Conservation (phyloP, 1,140 invertebrate genomes). For the Nasonia longicornis region DNA sequence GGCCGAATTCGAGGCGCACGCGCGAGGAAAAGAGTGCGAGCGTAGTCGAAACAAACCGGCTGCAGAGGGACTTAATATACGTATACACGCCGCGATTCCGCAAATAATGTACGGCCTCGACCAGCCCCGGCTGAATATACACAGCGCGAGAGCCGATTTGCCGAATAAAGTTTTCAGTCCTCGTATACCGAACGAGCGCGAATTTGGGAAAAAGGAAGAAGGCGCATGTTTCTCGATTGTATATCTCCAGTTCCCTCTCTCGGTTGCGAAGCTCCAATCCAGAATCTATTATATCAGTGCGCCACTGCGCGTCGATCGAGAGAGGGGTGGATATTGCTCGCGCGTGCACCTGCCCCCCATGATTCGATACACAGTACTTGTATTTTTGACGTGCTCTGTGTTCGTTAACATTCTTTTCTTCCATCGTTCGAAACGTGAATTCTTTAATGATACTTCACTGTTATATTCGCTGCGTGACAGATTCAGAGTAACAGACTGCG, state of each 20-base stretch:
- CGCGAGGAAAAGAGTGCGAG: not conserved
- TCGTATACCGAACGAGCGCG: constrained; percentile 30
- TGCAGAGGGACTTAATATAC: not conserved
- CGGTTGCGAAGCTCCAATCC: not conserved
- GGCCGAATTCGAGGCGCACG: not conserved
- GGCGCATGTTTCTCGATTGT: not conserved
- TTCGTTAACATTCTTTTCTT: no score
- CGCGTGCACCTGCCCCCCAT: no score
- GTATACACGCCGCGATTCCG: not conserved
- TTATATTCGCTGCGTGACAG: not conserved
- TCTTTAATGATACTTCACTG: not conserved
- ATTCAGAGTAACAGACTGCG: not conserved
- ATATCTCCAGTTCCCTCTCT: no score
- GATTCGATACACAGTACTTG: no score
- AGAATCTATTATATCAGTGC: not conserved
- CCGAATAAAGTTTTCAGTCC: constrained; percentile 3
- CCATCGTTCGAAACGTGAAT: not conserved
- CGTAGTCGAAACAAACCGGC: constrained; percentile 6
- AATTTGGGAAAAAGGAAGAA: no score
- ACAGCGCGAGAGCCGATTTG: not conserved
- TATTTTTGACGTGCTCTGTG: no score
- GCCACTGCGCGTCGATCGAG: no score
- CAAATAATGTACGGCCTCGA: not conserved
- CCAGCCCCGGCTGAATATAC: not conserved
- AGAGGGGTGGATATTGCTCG: no score